Conservation (phyloP, 2,113 vertebrate species). For the Calcarius ornatus region DNA sequence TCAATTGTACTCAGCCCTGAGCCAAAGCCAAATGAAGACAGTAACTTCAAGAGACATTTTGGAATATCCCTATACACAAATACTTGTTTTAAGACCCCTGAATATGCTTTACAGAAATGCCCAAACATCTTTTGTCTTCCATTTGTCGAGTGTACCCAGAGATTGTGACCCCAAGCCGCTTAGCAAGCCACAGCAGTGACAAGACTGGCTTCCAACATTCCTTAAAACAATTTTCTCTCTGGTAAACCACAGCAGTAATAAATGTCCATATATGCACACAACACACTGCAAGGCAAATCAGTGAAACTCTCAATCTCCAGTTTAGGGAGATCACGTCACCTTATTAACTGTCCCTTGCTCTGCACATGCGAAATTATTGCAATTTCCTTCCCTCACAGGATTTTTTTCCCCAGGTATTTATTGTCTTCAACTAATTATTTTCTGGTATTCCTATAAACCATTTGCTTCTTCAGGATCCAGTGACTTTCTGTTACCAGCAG, state of each 20-base stretch:
- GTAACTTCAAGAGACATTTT: not conserved
- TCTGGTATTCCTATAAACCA: not conserved
- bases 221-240: not conserved
- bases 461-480: not conserved
- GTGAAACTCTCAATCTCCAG: not conserved
- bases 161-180: not conserved
- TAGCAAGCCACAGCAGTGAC: not conserved
- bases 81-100: not conserved
- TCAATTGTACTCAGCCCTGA: not conserved
- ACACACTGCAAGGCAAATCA: not conserved
- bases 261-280: constrained; percentile 17
- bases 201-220: not conserved
- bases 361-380: not conserved
- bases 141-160: not conserved
- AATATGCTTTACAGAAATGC: not conserved
- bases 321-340: not conserved
- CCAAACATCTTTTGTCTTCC: not conserved
- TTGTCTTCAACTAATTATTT: not conserved
- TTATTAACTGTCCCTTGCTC: not conserved
- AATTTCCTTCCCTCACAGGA: not conserved
- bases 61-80: not conserved
- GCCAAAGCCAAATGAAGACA: not conserved
- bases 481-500: not conserved
- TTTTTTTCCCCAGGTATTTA: not conserved
- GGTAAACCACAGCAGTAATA: not conserved